These are phyloP conservation scores for Anas platyrhynchos DNA, from an alignment of 2,113 vertebrate genomes.

Conservation along the genomic window DNA sequence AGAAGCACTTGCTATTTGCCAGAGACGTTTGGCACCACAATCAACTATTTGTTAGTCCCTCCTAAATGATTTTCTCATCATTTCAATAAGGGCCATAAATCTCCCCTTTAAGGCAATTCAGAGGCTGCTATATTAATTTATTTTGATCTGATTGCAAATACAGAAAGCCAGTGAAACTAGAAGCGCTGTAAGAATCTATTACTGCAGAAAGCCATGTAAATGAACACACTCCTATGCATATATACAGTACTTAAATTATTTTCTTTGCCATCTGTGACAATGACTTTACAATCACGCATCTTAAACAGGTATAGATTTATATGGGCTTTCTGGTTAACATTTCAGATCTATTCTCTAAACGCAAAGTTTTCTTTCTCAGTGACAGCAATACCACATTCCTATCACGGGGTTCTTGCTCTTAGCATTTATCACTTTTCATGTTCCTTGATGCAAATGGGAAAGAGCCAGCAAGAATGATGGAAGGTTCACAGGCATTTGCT, in stretches of 20 bases:
- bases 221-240: background rate
- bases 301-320: background rate
- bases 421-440: background rate
- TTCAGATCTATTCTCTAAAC: background rate
- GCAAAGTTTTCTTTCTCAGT: background rate
- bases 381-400: accelerated
- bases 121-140: background rate
- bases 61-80: background rate
- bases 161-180: background rate
- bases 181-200: background rate
- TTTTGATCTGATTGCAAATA: background rate
- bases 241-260: background rate
- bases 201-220: background rate
- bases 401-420: background rate
- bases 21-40: background rate
- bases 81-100: background rate
- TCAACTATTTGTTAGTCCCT: background rate
- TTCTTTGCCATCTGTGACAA: background rate
- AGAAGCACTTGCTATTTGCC: background rate
- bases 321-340: background rate
- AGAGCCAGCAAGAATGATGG: background rate
- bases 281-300: accelerated
- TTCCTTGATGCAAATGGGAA: background rate
- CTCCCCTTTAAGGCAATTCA: accelerated
- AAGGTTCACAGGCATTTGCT: background rate